Evolutionary conservation across 2,797 vertebrate species (phyloP), one percentile per base, ranked within the genome.

Genomic region (Phylloscopus collybita): DNA sequence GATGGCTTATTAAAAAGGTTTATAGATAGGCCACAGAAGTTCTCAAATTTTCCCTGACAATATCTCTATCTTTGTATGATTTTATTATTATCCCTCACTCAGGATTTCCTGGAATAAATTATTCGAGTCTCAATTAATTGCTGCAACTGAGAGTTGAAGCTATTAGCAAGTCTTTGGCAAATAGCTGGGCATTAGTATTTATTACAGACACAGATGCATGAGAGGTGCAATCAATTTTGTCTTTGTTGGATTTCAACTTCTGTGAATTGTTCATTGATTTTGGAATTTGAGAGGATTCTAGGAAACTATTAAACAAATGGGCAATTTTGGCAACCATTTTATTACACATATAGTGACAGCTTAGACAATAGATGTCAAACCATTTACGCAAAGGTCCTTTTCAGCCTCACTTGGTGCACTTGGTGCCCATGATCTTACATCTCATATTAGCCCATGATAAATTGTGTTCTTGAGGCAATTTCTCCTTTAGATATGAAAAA

Each of bases 241-340:
- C 95, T 91, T 87, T 90, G 93, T 16, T 91, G 82, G 53, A 92
- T 91, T 95, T 93, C 51, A 86, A 47, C 76, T 86, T 88, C 82
- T 72, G 32, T 83, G 90, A 92, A 88, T 71, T 94, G 81, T 91
- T 94, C 91, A 96, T 94, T 94, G 94, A 95, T 97, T 91, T 94
- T 93, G 84, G 86, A 96, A 95, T 92, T 94, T 90, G 81, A 94
- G 69, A 83, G 27, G 61, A 89, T 96, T 92, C 72, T 91, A 94
- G 84, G 89, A 96, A 97, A 88, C 72, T 85, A 72, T 93, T 95
- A 95, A 96, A 93, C 40, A 90, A 94, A 90, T 54, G 62, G 34
- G 38, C 10, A 73, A 69, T 83, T 95, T 96, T 86, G 51, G 70
- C 50, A 87, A 82, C n/a, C 12, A 61, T 89, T 93, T 91, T 82